Evolutionary conservation across 2,888 invertebrate genomes (phyloP).

Genomic region (Hybos culiciformis): DNA sequence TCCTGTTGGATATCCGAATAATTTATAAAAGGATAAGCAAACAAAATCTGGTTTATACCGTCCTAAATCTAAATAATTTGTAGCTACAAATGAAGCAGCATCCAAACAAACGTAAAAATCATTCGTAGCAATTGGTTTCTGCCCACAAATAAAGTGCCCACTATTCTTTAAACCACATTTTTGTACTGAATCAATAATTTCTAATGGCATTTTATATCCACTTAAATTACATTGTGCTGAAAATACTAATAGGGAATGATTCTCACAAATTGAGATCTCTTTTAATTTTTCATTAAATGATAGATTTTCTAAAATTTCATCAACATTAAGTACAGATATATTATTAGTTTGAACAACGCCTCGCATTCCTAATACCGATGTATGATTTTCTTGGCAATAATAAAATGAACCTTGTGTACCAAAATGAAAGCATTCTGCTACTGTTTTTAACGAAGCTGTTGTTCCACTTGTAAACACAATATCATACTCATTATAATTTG

Average conservation of each 20-base stretch:
- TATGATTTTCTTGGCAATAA: conserved; percentile 84
- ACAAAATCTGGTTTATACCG: conserved; percentile 73
- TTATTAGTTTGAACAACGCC: conserved; percentile 52
- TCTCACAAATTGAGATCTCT: conserved; percentile 12
- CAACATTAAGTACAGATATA: conserved; percentile 43
- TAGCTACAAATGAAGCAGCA: conserved; percentile 69
- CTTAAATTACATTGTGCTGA: conserved; percentile 94
- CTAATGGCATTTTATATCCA: conserved; percentile 75
- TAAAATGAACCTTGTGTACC: conserved; percentile 47
- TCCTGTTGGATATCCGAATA: conserved; percentile 91
- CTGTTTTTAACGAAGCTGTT: conserved; percentile 70
- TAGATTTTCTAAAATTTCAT: conserved; percentile 39
- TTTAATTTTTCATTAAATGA: conserved; percentile 14
- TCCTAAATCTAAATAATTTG: conserved; percentile 62
- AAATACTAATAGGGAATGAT: conserved; percentile 59
- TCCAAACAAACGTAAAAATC: conserved; percentile 66
- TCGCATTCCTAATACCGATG: conserved; percentile 87
- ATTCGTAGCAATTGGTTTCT: conserved; percentile 23
- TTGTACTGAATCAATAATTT: conserved; percentile 53
- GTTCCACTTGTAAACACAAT: conserved; percentile 91
- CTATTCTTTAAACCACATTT: conserved; percentile 41
- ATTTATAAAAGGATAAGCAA: conserved; percentile 88
- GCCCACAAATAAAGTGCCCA: conserved; percentile 20
- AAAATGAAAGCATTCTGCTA: conserved; percentile 70
- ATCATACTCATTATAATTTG: conserved; percentile 62